Evolutionary conservation across 2,113 vertebrate species (phyloP).

Genomic region (Gadus macrocephalus): DNA sequence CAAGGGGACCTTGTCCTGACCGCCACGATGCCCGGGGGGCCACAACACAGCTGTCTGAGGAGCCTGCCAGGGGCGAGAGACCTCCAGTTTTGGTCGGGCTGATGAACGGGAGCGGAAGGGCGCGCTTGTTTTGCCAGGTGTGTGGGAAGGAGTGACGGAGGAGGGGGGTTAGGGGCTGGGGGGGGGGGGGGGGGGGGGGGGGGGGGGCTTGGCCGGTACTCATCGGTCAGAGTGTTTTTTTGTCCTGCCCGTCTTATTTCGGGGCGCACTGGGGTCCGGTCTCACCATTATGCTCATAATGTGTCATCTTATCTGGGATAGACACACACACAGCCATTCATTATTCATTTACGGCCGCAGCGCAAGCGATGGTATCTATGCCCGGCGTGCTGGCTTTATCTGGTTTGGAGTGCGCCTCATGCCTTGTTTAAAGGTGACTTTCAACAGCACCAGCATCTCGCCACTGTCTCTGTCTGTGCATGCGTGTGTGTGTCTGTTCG

Average conservation of each 20-base stretch:
- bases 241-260: background rate
- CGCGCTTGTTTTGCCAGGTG: too few relatives aligned
- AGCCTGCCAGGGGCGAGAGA: too few relatives aligned
- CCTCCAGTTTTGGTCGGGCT: too few relatives aligned
- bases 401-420: conserved; percentile 15
- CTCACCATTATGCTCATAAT: conserved; percentile 6
- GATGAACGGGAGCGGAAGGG: too few relatives aligned
- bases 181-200: background rate
- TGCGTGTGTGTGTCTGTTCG: conserved; percentile 6
- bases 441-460: conserved; percentile 7
- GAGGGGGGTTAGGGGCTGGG: too few relatives aligned
- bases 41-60: too few relatives aligned
- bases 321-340: conserved; percentile 12
- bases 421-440: conserved; percentile 36
- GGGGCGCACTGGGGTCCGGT: background rate
- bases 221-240: background rate
- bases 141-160: too few relatives aligned
- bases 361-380: conserved; percentile 15
- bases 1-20: too few relatives aligned
- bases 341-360: conserved; percentile 13
- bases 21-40: too few relatives aligned
- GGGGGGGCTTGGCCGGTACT: conserved; percentile 21
- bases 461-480: conserved; percentile 8
- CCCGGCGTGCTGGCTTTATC: conserved; percentile 11
- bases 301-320: conserved; percentile 11